Evolutionary conservation across 2,888 invertebrate species (phyloP).

Genomic region (Leptopilina syphax): DNA sequence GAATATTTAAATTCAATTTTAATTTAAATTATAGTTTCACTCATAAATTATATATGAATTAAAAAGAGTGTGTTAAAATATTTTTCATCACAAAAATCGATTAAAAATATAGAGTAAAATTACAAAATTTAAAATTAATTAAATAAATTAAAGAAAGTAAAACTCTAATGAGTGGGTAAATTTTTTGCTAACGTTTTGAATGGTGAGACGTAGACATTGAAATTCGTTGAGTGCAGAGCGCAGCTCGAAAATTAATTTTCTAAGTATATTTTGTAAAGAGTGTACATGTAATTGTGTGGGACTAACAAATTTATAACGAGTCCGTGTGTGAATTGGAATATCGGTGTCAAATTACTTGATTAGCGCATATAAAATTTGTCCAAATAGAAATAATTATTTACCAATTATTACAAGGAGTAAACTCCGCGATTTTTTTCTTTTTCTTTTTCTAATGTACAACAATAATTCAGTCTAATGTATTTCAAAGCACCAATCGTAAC

Average conservation of each 20-base stretch:
- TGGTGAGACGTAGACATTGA: constrained; percentile 32
- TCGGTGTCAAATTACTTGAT: constrained; percentile 51
- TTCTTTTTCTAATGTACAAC: constrained; percentile 67
- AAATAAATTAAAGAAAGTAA: not conserved
- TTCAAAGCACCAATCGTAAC: constrained; percentile 74
- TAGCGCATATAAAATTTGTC: constrained; percentile 67
- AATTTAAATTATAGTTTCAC: too few relatives aligned
- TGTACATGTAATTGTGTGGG: constrained; percentile 54
- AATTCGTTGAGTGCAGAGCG: constrained; percentile 53
- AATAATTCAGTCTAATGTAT: constrained; percentile 76
- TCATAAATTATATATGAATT: too few relatives aligned
- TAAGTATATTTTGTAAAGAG: constrained; percentile 46
- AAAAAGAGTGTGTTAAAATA: too few relatives aligned
- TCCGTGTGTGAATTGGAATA: constrained; percentile 51
- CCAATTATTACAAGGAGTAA: constrained; percentile 61
- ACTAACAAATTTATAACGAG: constrained; percentile 37
- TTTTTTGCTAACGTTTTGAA: not conserved
- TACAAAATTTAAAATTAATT: too few relatives aligned
- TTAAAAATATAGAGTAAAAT: not conserved
- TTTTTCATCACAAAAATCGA: not conserved
- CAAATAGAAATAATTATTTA: constrained; percentile 66
- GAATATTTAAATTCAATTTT: not conserved
- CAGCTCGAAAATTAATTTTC: constrained; percentile 58
- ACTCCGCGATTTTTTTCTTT: constrained; percentile 53
- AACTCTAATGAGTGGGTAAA: not conserved